These are phyloP conservation scores for Oryctes rhinoceros DNA, from an alignment of 1,140 invertebrate genomes.

Conservation along the genomic window DNA sequence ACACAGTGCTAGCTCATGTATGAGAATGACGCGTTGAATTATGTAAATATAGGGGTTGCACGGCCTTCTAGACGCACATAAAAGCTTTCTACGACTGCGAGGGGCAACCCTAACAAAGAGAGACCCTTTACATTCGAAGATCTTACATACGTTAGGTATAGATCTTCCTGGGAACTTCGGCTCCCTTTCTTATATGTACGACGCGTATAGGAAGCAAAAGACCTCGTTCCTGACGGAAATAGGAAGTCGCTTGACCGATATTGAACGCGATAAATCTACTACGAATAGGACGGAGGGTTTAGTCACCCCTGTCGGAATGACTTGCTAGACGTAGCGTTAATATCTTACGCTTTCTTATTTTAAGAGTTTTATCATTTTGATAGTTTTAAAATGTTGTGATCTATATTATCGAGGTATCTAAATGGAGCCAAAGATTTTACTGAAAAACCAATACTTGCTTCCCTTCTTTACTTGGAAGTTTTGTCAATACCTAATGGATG, in stretches of 20 bases:
- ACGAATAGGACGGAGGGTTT: not conserved
- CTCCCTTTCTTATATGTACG: too few relatives aligned
- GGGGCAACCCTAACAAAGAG: not conserved
- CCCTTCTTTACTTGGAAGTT: too few relatives aligned
- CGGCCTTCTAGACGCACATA: not conserved
- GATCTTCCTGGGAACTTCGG: too few relatives aligned
- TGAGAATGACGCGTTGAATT: constrained; percentile 16
- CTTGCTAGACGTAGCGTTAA: too few relatives aligned
- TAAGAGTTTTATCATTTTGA: too few relatives aligned
- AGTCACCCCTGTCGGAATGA: not conserved
- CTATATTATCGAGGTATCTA: too few relatives aligned
- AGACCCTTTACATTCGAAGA: not conserved
- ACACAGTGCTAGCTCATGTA: not conserved
- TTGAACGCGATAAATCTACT: constrained; percentile 18
- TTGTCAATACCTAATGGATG: too few relatives aligned
- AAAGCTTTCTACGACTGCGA: constrained; percentile 5
- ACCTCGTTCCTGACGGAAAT: not conserved
- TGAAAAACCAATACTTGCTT: too few relatives aligned
- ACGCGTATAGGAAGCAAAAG: not conserved
- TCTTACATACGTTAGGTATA: not conserved
- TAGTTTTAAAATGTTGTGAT: too few relatives aligned
- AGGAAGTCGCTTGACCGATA: constrained; percentile 20
- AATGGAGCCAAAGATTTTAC: too few relatives aligned
- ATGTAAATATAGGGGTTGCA: constrained; percentile 18
- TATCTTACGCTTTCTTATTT: too few relatives aligned